Base-by-base conservation (phyloP, 2,888 invertebrate genomes). In the Nipponacmea schrenckii region DNA sequence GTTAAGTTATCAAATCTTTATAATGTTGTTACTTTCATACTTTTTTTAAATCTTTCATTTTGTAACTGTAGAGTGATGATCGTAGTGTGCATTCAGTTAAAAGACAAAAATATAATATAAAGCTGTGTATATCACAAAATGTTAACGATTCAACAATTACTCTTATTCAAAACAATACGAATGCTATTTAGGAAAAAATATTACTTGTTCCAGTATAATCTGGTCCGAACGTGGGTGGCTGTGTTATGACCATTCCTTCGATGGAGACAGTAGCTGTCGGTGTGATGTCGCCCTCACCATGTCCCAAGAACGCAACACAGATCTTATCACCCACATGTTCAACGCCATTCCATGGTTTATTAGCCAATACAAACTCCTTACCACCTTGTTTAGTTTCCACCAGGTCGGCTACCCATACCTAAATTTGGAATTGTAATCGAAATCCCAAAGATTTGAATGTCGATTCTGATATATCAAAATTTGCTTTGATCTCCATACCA, bases 311-410 rank as follows among this genome's bases (percentile, higher is more conserved):
- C n/a, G 48, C 31, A n/a, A 71, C 27, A 20, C 44, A 63, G 27
- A 71, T 10, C 17, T 56, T 39, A 15, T 67, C 68, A 4, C 71
- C 71, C 2, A 46, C 24, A n/a, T 64, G 39, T 15, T 62, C 56
- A 8, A 64, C 64, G 5, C 46, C 63, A 64, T 71, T 63, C 67
- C 67, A 71, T 3, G 56, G 17, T 73, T 69, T 73, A 70, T 72
- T 72, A 8, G 45, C 20, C 64, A 72, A n/a, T 39, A 69, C 64
- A 45, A 62, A 69, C 17, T 56, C 65, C 46, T 31, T 64, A 20
- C 64, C 69, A 17, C 31, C 45, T 17, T 48, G 17, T 8, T 44
- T 62, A 56, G 14, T 39, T 45, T 50, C 20, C 4, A n/a, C 44
- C 8, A 68, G 15, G 20, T 65, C 39, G 8, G 65, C 72, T 27